Evolutionary conservation across 2,888 invertebrate genomes (phyloP).

Genomic region (Argyra leucocephala): DNA sequence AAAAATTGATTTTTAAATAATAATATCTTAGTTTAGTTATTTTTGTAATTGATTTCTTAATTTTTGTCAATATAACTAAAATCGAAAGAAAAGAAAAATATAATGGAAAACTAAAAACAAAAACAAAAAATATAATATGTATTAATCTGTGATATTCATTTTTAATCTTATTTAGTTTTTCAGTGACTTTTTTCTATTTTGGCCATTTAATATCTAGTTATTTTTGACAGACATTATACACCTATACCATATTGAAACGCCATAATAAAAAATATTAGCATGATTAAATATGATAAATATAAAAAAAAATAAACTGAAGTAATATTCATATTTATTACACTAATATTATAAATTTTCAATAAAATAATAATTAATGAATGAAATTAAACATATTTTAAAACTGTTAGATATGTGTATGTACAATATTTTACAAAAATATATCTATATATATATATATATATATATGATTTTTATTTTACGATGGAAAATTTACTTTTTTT

Average conservation of each 20-base stretch:
- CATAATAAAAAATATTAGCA: not conserved
- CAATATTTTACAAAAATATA: not conserved
- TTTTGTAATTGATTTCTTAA: not conserved
- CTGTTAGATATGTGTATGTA: conserved; percentile 6
- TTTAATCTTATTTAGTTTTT: not conserved
- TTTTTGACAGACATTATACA: too few relatives aligned
- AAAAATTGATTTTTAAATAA: too few relatives aligned
- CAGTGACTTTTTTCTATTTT: not conserved
- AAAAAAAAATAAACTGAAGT: not conserved
- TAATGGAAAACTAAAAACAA: not conserved
- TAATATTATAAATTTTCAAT: not conserved
- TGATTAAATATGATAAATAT: not conserved
- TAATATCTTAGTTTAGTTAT: not conserved
- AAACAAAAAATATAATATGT: not conserved
- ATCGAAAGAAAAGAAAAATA: not conserved
- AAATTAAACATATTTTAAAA: not conserved
- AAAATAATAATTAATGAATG: not conserved
- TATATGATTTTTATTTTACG: too few relatives aligned
- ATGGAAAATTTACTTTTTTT: too few relatives aligned
- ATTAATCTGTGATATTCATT: conserved; percentile 4
- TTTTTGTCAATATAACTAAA: not conserved
- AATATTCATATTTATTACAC: not conserved
- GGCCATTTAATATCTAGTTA: not conserved
- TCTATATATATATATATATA: too few relatives aligned
- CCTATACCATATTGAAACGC: too few relatives aligned